phyloP scores from a whole-genome alignment of 2,888 invertebrate species.

The Stenotaenia linearis region DNA sequence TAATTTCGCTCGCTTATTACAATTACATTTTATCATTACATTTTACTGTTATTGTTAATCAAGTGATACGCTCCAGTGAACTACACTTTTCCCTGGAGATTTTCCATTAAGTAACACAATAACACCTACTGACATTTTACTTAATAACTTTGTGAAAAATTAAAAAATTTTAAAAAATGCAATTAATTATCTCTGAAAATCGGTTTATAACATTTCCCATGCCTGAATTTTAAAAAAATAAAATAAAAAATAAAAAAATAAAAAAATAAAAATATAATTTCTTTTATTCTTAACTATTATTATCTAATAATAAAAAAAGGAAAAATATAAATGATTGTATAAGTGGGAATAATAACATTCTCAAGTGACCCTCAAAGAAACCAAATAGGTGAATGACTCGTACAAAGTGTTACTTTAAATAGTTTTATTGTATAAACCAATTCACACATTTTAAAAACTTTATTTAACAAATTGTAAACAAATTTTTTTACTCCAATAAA shows the following conservation, averaged over 20 bases:
- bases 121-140: background rate
- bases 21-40: background rate
- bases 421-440: background rate
- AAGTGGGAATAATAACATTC: conserved; percentile 2
- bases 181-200: background rate
- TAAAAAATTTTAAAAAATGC: background rate
- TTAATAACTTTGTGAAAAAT: too few species aligned
- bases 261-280: background rate
- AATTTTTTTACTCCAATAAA: background rate
- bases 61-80: background rate
- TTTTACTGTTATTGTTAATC: conserved; percentile 15
- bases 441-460: background rate
- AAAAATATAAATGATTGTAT: background rate
- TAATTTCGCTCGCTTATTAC: background rate
- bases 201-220: too few species aligned
- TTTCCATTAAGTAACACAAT: background rate
- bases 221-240: too few species aligned
- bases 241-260: background rate
- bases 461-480: conserved; percentile 8
- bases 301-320: too few species aligned
- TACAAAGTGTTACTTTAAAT: background rate
- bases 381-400: background rate
- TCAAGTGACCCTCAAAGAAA: background rate
- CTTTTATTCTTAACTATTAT: background rate
- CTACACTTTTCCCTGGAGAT: conserved; percentile 1